A percentile compares a stretch with the other conserved stretches of the same genome.
These are phyloP conservation scores for Porites cylindrica DNA, from an alignment of 92 coral and sea anemone genomes.

Conservation along the genomic window DNA sequence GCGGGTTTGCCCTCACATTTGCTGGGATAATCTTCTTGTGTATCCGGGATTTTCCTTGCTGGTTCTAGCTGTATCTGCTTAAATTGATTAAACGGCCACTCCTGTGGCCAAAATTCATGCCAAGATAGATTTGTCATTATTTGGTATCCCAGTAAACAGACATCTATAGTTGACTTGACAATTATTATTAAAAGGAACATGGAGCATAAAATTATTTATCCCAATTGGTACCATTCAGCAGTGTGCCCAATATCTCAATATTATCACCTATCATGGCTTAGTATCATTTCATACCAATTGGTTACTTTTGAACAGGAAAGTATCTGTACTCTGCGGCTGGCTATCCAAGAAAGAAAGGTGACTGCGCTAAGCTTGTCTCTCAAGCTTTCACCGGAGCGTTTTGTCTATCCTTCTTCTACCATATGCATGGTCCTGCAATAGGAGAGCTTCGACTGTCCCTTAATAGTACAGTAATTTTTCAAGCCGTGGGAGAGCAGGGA, in stretches of 20 bases:
- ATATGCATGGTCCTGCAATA: constrained; percentile 29
- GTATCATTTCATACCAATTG: background rate
- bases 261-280: background rate
- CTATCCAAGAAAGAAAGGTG: constrained; percentile 26
- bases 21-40: no score
- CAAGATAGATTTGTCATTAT: no score
- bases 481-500: constrained; percentile 26
- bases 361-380: constrained; percentile 13
- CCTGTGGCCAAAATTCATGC: no score
- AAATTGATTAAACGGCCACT: no score
- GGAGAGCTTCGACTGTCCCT: constrained; percentile 7
- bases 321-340: constrained; percentile 7
- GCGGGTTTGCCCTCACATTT: no score
- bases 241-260: background rate
- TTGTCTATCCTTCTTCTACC: constrained; percentile 32
- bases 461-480: background rate
- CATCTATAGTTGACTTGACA: no score
- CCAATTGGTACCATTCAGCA: background rate
- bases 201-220: no score
- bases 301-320: constrained; percentile 18
- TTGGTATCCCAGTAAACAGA: no score
- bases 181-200: no score
- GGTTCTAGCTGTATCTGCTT: no score
- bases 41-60: no score
- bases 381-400: background rate